A percentile compares a stretch with the other conserved stretches of the same genome.
Evolutionary conservation across 2,113 vertebrate species (phyloP).

Genomic region (Xiphophorus hellerii): DNA sequence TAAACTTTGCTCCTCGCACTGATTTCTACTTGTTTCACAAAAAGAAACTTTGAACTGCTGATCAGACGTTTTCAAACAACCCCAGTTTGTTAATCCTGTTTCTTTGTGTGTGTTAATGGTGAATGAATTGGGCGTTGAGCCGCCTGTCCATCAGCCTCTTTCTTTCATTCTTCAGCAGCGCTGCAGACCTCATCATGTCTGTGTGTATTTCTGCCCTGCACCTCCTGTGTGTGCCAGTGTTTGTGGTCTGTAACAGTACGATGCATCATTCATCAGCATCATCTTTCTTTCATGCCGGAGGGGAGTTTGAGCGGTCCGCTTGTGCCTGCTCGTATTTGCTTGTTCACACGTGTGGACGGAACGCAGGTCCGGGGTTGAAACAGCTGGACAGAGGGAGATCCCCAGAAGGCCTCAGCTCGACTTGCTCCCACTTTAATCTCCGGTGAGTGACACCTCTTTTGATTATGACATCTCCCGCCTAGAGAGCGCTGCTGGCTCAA

Average conservation of each 20-base stretch:
- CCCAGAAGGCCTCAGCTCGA: slow-evolving; percentile 25
- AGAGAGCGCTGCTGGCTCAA: neutral
- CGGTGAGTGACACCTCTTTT: slow-evolving; percentile 54
- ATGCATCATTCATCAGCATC: slow-evolving; percentile 62
- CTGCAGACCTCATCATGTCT: slow-evolving; percentile 16
- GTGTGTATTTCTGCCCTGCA: neutral
- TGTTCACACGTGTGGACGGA: slow-evolving; percentile 30
- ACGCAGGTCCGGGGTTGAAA: neutral
- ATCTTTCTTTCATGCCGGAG: slow-evolving; percentile 64
- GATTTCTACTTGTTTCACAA: no score
- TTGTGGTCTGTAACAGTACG: slow-evolving; percentile 45
- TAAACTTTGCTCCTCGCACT: no score
- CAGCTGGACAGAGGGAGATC: neutral
- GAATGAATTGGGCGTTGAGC: neutral
- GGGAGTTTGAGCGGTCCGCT: slow-evolving; percentile 5
- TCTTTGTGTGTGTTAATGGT: neutral
- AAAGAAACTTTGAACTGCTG: neutral
- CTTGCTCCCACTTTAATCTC: slow-evolving; percentile 40
- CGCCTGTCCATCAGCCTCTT: slow-evolving; percentile 8
- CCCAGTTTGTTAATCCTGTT: neutral
- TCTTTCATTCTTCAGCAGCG: neutral
- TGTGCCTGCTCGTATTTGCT: slow-evolving; percentile 34
- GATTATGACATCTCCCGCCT: slow-evolving; percentile 15
- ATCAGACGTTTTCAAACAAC: neutral
- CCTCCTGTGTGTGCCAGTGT: slow-evolving; percentile 21